Evolutionary conservation across 2,888 invertebrate genomes (phyloP), one percentile per base, ranked within the genome.

Genomic region (Pandemis cinnamomeana): DNA sequence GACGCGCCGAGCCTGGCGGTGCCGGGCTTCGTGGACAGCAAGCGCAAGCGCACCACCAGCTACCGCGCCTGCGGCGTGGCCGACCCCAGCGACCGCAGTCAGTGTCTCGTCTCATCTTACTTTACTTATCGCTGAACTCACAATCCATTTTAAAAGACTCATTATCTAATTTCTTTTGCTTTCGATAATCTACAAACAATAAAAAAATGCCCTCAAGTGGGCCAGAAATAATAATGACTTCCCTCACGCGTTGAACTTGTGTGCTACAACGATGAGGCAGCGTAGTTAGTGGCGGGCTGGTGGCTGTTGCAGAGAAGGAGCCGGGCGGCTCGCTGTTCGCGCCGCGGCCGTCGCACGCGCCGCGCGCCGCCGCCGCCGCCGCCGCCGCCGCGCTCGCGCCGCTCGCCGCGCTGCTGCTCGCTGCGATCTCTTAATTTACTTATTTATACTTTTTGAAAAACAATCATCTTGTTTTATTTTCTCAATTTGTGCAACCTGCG

Each of bases 21-120:
- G 83, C 97, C 97, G 0, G 98, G 98, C 3, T 97, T 95, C 86
- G 92, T 96, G 27, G 95, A 96, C 83, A 89, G 91, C 42, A 97
- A 97, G 85, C 92, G 97, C 66, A 97, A 97, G 87, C 86, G 91
- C 6, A 96, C 95, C 75, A 94, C 96, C 46, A 96, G 97, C 0
- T 97, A 97, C 84, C 95, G 97, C 58, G 96, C 95, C 72, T 98
- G 98, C 79, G 97, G 97, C 0, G 95, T 96, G 27, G 95, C 96
- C 15, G 97, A 97, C 91, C 96, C 96, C 11, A 96, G 96, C 83
- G 97, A 97, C 76, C 96, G 88, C 76, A 90, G 92, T 93, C 73
- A 87, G 91, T 84, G 4, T 48, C 2, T 3, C 20, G 20, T 20
- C 20, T 20, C 7, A 15, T 2, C 7, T 15, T 53, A 15, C 0